Evolutionary conservation across 2,888 invertebrate genomes (phyloP), one percentile per base, ranked within the genome.

Genomic region (Drosophila meridionalis): DNA sequence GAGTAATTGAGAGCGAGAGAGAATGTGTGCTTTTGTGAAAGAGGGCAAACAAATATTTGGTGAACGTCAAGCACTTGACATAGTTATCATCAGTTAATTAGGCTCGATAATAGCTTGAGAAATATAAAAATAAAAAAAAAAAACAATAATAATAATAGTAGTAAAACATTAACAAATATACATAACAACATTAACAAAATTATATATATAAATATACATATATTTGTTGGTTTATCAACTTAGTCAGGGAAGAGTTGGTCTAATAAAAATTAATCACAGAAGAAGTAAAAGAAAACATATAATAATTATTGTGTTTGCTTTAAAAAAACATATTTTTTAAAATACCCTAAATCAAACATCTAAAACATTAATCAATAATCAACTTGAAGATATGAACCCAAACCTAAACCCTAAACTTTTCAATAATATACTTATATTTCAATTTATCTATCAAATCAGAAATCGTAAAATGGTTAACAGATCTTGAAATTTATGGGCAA

Each of bases 11-110:
- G 0, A 47, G 14, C 12, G 43, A 42, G 30, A 48, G 42, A 7
- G 30, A 14, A 32, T 0, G n/a, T 5, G 36, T 14, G 36, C 7
- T 12, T 11, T 11, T 40, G 53, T 61, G 40, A 65, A 73, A 73
- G 73, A 73, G 78, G 74, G 34, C 62, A 82, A 78, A 64, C 65
- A 75, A 79, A 80, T 66, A 70, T 82, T 78, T 68, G 50, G 58
- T 60, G 73, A 42, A 69, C 57, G 74, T 63, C 63, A 34, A 59
- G 71, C 71, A 64, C 80, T 80, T 80, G 79, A 82, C 79, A 80
- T 62, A 80, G 71, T 75, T 80, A 82, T 79, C 70, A 65, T 32
- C 48, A 55, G 63, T 53, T 61, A 75, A 71, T 79, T 79, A 65
- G 69, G 50, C 32, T 52, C 47, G 68, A 75, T 75, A 75, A 69